These are phyloP conservation scores for Bradypodion ventrale DNA, from an alignment of 2,797 vertebrate species.

Conservation along the genomic window DNA sequence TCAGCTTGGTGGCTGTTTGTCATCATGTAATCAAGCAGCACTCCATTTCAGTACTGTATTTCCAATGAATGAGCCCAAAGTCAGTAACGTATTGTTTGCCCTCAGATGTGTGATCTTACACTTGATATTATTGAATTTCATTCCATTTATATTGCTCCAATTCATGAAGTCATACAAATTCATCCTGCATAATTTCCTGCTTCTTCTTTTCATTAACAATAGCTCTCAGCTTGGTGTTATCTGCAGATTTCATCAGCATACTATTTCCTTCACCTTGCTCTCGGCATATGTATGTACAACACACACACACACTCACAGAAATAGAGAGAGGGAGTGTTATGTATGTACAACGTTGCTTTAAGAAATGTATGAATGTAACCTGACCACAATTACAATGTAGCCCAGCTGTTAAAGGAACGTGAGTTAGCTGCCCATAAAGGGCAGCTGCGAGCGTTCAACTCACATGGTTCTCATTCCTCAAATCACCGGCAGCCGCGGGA, in stretches of 20 bases:
- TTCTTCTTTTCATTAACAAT: constrained; percentile 25
- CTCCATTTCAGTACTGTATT: constrained; percentile 9
- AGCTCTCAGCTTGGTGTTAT: constrained; percentile 19
- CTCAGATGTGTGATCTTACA: not conserved
- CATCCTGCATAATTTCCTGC: constrained; percentile 29
- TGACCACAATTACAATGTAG: too few species aligned
- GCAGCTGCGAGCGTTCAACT: too few species aligned
- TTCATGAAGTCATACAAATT: constrained; percentile 55
- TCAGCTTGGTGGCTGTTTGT: constrained; percentile 12
- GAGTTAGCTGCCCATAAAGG: too few species aligned
- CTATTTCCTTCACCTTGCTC: not conserved
- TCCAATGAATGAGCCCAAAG: constrained; percentile 5
- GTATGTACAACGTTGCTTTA: too few species aligned
- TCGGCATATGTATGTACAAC: not conserved
- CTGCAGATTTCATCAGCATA: constrained; percentile 19
- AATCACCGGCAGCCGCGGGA: too few species aligned
- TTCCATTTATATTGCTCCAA: constrained; percentile 41
- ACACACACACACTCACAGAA: too few species aligned
- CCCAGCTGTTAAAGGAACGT: too few species aligned
- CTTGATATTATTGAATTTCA: constrained; percentile 36
- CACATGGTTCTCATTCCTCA: too few species aligned
- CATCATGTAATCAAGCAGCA: constrained; percentile 16
- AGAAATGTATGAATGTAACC: too few species aligned
- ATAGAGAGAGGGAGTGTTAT: not conserved
- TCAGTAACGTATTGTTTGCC: constrained; percentile 18